Percentiles rank a stretch among this genome's conserved stretches.
Evolutionary conservation across 2,113 vertebrate genomes (phyloP).

Genomic region (Apteryx owenii): DNA sequence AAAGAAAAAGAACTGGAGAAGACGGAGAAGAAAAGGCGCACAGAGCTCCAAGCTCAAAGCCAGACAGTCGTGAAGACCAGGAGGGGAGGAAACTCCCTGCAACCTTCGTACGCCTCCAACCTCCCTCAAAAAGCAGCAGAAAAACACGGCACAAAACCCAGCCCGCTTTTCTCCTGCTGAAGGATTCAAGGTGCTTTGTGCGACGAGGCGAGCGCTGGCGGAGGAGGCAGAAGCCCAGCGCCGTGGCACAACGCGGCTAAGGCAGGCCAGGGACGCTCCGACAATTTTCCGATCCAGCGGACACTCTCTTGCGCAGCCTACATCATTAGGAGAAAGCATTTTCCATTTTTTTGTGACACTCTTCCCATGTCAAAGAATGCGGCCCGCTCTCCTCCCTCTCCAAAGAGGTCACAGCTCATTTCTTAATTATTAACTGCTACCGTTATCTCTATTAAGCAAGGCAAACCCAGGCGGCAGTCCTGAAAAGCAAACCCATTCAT

Average conservation of each 20-base stretch:
- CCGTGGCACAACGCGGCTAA: background rate
- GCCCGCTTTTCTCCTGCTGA: accelerated
- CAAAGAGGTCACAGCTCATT: background rate
- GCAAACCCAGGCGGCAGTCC: background rate
- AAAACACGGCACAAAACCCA: background rate
- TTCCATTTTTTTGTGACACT: slow-evolving; percentile 1
- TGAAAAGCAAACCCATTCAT: background rate
- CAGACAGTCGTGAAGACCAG: background rate
- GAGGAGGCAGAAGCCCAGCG: background rate
- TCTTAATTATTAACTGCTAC: slow-evolving; percentile 56
- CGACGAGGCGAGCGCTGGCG: background rate
- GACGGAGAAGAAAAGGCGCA: background rate
- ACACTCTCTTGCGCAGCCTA: background rate
- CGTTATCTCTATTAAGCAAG: slow-evolving; percentile 23
- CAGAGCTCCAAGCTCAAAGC: background rate
- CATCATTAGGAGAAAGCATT: background rate
- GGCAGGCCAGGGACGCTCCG: accelerated
- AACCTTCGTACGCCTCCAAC: background rate
- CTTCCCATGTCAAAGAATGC: background rate
- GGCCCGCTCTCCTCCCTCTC: background rate
- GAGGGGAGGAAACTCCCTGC: background rate
- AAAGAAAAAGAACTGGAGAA: background rate
- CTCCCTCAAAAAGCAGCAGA: background rate
- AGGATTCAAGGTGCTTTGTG: background rate
- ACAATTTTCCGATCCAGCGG: background rate